phyloP scores from a whole-genome alignment of 2,113 vertebrate genomes.

The Opisthocomus hoazin region DNA sequence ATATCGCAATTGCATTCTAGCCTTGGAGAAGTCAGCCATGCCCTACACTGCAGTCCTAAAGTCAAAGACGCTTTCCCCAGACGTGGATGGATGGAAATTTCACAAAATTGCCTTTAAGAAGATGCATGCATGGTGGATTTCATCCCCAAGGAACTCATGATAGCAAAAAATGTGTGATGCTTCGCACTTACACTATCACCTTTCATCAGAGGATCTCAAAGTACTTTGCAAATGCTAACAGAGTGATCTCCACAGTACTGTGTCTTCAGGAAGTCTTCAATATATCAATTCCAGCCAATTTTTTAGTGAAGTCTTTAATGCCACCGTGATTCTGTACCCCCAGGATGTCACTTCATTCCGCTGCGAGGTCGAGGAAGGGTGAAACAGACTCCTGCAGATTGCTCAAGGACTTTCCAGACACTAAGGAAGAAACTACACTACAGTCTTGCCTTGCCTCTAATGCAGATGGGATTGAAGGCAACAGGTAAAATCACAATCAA shows the following conservation, averaged over 20 bases:
- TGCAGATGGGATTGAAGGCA: background rate
- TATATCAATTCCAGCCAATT: background rate
- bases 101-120: background rate
- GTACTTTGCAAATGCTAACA: background rate
- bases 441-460: background rate
- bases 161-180: background rate
- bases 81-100: background rate
- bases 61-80: background rate
- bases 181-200: background rate
- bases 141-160: background rate
- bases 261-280: background rate
- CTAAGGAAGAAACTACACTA: background rate
- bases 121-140: background rate
- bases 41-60: fast-evolving
- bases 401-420: background rate
- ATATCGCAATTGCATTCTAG: fast-evolving
- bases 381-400: background rate
- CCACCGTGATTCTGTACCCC: background rate
- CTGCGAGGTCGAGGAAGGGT: background rate
- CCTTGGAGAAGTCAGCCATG: background rate
- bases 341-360: background rate
- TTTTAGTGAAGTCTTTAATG: background rate
- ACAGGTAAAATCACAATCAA: background rate
- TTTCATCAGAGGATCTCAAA: background rate
- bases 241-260: background rate